Percentiles rank a stretch among this genome's conserved stretches.
These are phyloP conservation scores for Albula goreensis DNA, from an alignment of 2,113 vertebrate species.

Conservation along the genomic window DNA sequence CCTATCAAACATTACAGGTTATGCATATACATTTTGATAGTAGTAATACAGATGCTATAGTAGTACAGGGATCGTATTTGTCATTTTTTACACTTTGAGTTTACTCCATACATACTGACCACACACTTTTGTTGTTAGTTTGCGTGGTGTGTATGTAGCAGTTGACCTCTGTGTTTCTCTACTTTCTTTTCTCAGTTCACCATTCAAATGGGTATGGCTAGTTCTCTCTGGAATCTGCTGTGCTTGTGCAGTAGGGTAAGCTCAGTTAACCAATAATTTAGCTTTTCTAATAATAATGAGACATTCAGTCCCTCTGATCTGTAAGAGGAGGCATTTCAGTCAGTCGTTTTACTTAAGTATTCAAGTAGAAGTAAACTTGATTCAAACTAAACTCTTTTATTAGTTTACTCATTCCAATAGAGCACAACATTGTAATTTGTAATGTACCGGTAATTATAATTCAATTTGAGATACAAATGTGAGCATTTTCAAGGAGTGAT, in stretches of 20 bases:
- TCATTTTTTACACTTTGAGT: no score
- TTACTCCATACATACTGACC: neutral
- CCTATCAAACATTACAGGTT: no score
- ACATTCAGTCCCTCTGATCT: neutral
- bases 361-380: neutral
- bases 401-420: no score
- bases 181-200: slow-evolving; percentile 66
- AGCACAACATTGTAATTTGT: no score
- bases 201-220: slow-evolving; percentile 82
- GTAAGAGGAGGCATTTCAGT: neutral
- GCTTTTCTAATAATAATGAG: neutral
- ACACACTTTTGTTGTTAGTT: neutral
- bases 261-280: neutral
- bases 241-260: slow-evolving; percentile 86
- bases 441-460: no score
- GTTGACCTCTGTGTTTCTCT: slow-evolving; percentile 24
- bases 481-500: no score
- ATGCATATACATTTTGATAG: no score
- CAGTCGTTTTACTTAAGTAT: neutral
- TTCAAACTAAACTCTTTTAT: no score
- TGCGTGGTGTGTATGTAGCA: neutral
- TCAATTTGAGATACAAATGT: no score
- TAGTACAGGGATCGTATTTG: no score
- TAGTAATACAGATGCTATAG: no score
- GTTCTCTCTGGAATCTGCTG: slow-evolving; percentile 78